phyloP scores from a whole-genome alignment of 2,113 vertebrate genomes.

The Scartelaos histophorus region DNA sequence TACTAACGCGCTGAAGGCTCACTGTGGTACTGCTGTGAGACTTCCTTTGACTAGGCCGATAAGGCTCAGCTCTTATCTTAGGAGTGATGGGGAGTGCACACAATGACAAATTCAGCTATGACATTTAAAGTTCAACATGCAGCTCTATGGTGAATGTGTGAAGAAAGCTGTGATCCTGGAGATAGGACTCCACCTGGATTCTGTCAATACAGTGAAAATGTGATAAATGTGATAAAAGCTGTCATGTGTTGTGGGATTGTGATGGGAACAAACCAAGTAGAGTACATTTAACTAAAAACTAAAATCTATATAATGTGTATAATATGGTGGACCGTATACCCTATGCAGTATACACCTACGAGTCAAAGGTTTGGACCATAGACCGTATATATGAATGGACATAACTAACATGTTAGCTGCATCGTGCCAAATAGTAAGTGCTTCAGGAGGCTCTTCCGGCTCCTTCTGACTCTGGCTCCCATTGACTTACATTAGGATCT shows the following conservation, averaged over 20 bases:
- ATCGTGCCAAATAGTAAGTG: no score
- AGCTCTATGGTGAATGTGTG: conserved; percentile 16
- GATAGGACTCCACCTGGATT: conserved; percentile 28
- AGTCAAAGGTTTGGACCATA: no score
- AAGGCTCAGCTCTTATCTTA: conserved; percentile 30
- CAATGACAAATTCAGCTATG: conserved; percentile 47
- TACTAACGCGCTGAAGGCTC: neutral
- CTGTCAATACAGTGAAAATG: conserved; percentile 9
- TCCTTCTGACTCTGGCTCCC: no score
- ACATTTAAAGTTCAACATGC: conserved; percentile 66
- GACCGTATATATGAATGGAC: no score
- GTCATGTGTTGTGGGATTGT: neutral
- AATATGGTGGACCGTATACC: neutral
- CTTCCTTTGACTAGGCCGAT: conserved; percentile 8
- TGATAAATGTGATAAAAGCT: conserved; percentile 16
- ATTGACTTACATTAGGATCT: no score
- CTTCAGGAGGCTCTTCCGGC: no score
- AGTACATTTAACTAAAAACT: neutral
- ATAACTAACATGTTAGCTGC: no score
- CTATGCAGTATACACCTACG: no score
- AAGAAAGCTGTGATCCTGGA: conserved; percentile 26
- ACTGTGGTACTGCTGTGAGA: neutral
- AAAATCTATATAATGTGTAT: neutral
- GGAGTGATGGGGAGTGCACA: conserved; percentile 30
- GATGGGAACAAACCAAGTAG: neutral